A percentile compares a stretch with the other conserved stretches of the same genome.
Conservation (phyloP, 2,797 vertebrate genomes). For the Amblyraja radiata region DNA sequence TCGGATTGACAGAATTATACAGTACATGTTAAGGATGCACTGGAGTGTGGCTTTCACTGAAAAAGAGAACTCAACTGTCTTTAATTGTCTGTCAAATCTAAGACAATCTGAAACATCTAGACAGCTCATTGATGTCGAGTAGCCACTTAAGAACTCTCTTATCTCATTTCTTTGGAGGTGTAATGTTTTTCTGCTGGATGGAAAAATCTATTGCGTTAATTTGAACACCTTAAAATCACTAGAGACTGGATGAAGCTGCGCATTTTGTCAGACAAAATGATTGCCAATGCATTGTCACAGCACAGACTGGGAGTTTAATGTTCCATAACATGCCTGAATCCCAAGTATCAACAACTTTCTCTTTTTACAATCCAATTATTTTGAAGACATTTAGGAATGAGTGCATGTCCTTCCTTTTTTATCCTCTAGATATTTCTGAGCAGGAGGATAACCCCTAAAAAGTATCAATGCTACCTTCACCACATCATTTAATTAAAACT, state of each 20-base stretch:
- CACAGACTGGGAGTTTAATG: neutral
- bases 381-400: neutral
- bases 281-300: neutral
- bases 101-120: constrained; percentile 48
- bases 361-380: neutral
- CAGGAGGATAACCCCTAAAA: neutral
- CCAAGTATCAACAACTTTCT: neutral
- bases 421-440: neutral
- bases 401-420: neutral
- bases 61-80: constrained; percentile 47
- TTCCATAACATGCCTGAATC: constrained; percentile 9
- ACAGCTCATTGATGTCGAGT: constrained; percentile 40
- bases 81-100: constrained; percentile 41
- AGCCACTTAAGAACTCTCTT: constrained; percentile 39
- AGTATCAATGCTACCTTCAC: neutral
- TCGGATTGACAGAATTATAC: constrained; percentile 48
- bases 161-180: constrained; percentile 32
- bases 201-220: constrained; percentile 26
- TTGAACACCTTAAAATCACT: constrained; percentile 21
- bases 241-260: neutral
- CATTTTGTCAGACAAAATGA: neutral
- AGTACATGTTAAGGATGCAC: constrained; percentile 41
- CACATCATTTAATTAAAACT: constrained; percentile 1
- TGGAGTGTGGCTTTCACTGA: constrained; percentile 49
- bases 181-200: constrained; percentile 32